These are phyloP conservation scores for Rhabditoides inermis DNA, from an alignment of 2,888 invertebrate species.

Conservation along the genomic window DNA sequence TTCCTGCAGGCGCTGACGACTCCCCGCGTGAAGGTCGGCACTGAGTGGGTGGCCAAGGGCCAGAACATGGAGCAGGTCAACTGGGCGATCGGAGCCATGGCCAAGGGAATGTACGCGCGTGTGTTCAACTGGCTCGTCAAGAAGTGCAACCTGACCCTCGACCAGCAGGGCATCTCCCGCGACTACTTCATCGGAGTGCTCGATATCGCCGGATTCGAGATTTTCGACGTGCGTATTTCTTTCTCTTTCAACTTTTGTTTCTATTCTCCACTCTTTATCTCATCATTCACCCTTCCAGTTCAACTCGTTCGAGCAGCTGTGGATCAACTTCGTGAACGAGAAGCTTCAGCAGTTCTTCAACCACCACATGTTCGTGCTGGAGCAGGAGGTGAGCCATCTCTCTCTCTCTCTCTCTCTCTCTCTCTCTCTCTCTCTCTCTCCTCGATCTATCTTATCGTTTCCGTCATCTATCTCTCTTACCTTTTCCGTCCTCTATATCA, in stretches of 20 bases:
- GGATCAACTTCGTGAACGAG: conserved; percentile 60
- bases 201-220: conserved; percentile 59
- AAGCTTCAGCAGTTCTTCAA: conserved; percentile 59
- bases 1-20: conserved; percentile 56
- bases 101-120: conserved; percentile 56
- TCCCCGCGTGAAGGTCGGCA: conserved; percentile 58
- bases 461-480: too few relatives aligned
- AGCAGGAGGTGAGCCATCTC: too few relatives aligned
- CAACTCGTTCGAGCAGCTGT: conserved; percentile 59
- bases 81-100: conserved; percentile 54
- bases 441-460: too few relatives aligned
- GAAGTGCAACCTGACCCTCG: conserved; percentile 90
- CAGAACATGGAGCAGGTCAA: conserved; percentile 56
- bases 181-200: conserved; percentile 53
- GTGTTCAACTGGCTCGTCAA: conserved; percentile 77
- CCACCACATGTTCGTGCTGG: conserved; percentile 59
- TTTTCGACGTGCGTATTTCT: conserved; percentile 54
- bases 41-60: conserved; percentile 58
- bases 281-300: conserved; percentile 52
- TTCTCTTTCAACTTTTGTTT: conserved; percentile 2
- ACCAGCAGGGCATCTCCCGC: conserved; percentile 54
- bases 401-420: too few relatives aligned
- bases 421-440: too few relatives aligned
- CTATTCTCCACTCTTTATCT: too few relatives aligned
- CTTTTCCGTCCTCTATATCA: too few relatives aligned